Percentiles rank a stretch among this genome's conserved stretches.
phyloP scores from a whole-genome alignment of 2,888 invertebrate genomes.

The Sminthurinus aureus region DNA sequence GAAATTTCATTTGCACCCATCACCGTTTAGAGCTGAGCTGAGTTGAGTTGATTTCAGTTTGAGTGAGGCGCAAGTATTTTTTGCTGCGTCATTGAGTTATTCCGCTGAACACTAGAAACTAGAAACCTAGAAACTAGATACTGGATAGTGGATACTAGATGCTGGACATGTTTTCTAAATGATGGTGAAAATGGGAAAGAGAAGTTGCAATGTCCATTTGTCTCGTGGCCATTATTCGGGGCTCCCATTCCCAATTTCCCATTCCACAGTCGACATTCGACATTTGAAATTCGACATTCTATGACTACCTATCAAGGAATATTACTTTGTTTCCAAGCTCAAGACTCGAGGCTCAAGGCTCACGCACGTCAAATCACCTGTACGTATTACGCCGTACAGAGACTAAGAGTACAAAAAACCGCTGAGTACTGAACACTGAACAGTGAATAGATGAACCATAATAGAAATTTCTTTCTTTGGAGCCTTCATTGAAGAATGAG shows the following conservation, averaged over 20 bases:
- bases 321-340: constrained; percentile 9
- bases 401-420: too few relatives aligned
- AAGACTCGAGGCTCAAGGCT: background rate
- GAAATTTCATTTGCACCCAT: background rate
- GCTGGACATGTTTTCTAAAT: too few relatives aligned
- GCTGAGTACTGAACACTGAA: too few relatives aligned
- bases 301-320: background rate
- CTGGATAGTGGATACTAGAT: background rate
- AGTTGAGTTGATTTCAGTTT: too few relatives aligned
- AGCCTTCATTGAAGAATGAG: background rate
- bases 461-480: background rate
- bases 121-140: background rate
- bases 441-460: too few relatives aligned
- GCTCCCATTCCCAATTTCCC: background rate
- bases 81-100: too few relatives aligned
- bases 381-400: too few relatives aligned
- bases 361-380: too few relatives aligned
- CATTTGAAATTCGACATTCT: too few relatives aligned
- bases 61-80: too few relatives aligned
- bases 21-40: background rate
- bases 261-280: too few relatives aligned
- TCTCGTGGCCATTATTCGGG: background rate
- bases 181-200: background rate
- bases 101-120: background rate
- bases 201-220: constrained; percentile 10